phyloP scores from a whole-genome alignment of 2,797 vertebrate species.

The Astyanax mexicanus region DNA sequence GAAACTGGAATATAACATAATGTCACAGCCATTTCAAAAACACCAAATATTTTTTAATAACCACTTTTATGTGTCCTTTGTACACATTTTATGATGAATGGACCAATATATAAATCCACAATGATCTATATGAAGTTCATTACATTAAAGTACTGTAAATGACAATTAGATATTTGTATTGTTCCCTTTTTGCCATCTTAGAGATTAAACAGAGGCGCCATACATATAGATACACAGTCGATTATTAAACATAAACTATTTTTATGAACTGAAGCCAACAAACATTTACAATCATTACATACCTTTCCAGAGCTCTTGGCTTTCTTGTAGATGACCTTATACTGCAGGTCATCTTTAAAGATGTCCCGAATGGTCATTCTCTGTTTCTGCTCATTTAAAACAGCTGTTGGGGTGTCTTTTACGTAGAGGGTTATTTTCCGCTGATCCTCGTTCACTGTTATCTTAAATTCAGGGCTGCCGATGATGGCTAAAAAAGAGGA shows the following conservation, averaged over 20 bases:
- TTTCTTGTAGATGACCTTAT: constrained; percentile 85
- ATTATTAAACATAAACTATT: neutral
- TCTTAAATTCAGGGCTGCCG: constrained; percentile 75
- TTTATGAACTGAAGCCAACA: neutral
- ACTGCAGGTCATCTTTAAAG: constrained; percentile 81
- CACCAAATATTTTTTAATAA: no score
- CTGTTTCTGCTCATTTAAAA: constrained; percentile 64
- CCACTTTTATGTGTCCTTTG: no score
- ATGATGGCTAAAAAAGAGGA: constrained; percentile 79
- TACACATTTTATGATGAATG: no score
- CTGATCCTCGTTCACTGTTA: constrained; percentile 73
- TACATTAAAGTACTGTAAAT: no score
- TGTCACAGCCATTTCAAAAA: no score
- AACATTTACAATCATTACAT: constrained; percentile 49
- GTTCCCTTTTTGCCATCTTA: no score
- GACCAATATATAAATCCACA: no score
- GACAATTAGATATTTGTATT: no score
- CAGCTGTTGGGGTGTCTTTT: constrained; percentile 76
- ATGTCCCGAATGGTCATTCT: constrained; percentile 83
- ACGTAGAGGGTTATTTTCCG: constrained; percentile 78
- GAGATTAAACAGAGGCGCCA: no score
- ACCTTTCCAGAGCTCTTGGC: constrained; percentile 90
- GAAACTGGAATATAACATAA: no score
- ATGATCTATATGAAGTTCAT: no score
- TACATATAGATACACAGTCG: no score